These are phyloP conservation scores for Litocranius walleri DNA, from an alignment of 2,113 vertebrate species.

Conservation along the genomic window DNA sequence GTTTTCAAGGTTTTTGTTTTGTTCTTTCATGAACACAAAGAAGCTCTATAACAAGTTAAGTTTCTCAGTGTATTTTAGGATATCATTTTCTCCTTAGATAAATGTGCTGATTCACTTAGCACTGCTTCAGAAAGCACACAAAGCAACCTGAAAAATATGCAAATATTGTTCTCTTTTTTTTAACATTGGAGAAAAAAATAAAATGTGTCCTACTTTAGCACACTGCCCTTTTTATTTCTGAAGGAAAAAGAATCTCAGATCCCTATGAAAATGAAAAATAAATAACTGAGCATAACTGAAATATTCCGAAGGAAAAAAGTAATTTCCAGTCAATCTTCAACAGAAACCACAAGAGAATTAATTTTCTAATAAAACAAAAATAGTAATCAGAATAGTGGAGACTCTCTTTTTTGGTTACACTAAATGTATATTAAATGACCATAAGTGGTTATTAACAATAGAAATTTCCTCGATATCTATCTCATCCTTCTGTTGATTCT, in stretches of 20 bases:
- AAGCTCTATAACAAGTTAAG: slow-evolving; percentile 23
- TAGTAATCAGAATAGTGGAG: not conserved
- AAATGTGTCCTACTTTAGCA: slow-evolving; percentile 5
- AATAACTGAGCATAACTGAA: not conserved
- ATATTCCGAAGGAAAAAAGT: not conserved
- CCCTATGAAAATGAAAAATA: not conserved
- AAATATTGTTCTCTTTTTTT: slow-evolving; percentile 7
- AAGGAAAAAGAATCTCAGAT: not conserved
- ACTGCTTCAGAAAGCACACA: slow-evolving; percentile 45
- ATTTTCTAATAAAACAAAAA: not conserved
- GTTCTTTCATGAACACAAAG: not conserved
- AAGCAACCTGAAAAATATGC: slow-evolving; percentile 31
- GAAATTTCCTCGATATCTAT: not conserved
- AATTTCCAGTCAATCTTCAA: not conserved
- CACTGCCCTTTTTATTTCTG: slow-evolving; percentile 2
- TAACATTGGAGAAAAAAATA: not conserved
- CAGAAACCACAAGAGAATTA: not conserved
- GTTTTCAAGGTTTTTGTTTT: not conserved
- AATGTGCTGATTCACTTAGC: slow-evolving; percentile 52
- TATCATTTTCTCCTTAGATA: slow-evolving; percentile 48
- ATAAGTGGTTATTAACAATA: not conserved
- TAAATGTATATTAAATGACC: not conserved
- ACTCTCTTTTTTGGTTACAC: not conserved
- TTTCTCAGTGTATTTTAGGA: slow-evolving; percentile 58
- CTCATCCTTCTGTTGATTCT: not conserved